Evolutionary conservation across 1,140 invertebrate genomes (phyloP).

Genomic region (Zaprionus nigranus): DNA sequence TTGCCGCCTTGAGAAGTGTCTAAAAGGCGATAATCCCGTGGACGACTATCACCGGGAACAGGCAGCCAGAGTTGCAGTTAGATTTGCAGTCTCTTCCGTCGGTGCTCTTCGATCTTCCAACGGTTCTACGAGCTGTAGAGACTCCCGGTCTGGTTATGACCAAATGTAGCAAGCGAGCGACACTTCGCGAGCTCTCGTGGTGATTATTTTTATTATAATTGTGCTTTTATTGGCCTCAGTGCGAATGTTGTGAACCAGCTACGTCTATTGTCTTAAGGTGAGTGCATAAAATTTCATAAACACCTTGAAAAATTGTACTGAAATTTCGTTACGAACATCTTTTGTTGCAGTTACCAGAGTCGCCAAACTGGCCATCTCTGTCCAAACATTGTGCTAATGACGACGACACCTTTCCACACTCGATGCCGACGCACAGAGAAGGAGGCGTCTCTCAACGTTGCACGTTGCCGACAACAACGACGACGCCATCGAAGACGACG

Average conservation of each 20-base stretch:
- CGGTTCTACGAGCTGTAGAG: slow-evolving; percentile 42
- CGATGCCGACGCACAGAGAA: background rate
- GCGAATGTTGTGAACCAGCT: slow-evolving; percentile 52
- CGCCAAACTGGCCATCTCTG: slow-evolving; percentile 7
- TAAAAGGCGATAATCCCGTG: slow-evolving; percentile 71
- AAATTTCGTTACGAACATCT: slow-evolving; percentile 41
- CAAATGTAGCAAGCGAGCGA: slow-evolving; percentile 61
- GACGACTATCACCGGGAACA: slow-evolving; percentile 42
- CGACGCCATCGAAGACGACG: background rate
- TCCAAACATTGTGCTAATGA: slow-evolving; percentile 65
- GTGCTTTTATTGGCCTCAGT: slow-evolving; percentile 77
- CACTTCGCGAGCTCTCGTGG: slow-evolving; percentile 23
- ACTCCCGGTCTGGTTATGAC: slow-evolving; percentile 54
- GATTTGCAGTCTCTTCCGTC: background rate
- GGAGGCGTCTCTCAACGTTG: slow-evolving; percentile 6
- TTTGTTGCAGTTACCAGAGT: slow-evolving; percentile 40
- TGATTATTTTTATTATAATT: slow-evolving; percentile 84
- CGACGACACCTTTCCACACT: slow-evolving; percentile 65
- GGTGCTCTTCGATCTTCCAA: slow-evolving; percentile 17
- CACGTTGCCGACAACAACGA: slow-evolving; percentile 9
- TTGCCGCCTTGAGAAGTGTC: slow-evolving; percentile 42
- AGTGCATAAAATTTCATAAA: slow-evolving; percentile 72
- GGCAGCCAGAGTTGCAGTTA: slow-evolving; percentile 20
- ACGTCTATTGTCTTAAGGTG: slow-evolving; percentile 7
- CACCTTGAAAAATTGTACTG: slow-evolving; percentile 38